phyloP scores from a whole-genome alignment of 2,888 invertebrate species.

The Dasypogon diadema region DNA sequence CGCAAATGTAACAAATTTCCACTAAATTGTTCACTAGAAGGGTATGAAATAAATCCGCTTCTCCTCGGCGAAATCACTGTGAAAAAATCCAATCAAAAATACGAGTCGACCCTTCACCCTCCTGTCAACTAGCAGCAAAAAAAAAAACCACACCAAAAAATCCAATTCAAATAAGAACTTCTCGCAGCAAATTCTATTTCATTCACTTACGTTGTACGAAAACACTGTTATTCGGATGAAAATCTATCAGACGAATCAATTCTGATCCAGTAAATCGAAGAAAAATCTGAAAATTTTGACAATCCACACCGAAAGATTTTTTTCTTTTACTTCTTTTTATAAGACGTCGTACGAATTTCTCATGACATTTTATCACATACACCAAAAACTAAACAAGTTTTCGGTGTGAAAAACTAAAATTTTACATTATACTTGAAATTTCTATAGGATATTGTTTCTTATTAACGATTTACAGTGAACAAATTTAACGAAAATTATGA shows the following conservation, averaged over 20 bases:
- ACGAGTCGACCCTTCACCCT: conserved; percentile 48
- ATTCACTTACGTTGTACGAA: conserved; percentile 38
- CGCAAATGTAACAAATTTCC: too few relatives aligned
- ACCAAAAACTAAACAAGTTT: conserved; percentile 35
- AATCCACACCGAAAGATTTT: conserved; percentile 36
- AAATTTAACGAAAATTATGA: conserved; percentile 22
- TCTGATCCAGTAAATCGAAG: conserved; percentile 3
- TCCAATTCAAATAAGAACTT: not conserved
- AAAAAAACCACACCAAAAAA: conserved; percentile 24
- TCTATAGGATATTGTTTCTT: not conserved
- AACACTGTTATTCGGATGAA: conserved; percentile 11
- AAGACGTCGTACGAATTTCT: conserved; percentile 27
- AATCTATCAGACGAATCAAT: conserved; percentile 5
- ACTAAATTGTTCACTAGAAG: too few relatives aligned
- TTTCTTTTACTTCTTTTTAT: conserved; percentile 35
- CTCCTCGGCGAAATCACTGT: conserved; percentile 31
- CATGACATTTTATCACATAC: conserved; percentile 47
- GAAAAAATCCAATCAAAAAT: conserved; percentile 38
- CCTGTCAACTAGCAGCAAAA: conserved; percentile 16
- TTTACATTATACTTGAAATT: conserved; percentile 23
- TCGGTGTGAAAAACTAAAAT: conserved; percentile 22
- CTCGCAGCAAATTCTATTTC: not conserved
- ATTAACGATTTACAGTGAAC: conserved; percentile 14
- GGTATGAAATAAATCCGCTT: not conserved
- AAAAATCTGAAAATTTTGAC: conserved; percentile 47